Percentiles rank a stretch among this genome's conserved stretches.
Evolutionary conservation across 2,888 invertebrate species (phyloP).

Genomic region (Trissoscelio sp.): DNA sequence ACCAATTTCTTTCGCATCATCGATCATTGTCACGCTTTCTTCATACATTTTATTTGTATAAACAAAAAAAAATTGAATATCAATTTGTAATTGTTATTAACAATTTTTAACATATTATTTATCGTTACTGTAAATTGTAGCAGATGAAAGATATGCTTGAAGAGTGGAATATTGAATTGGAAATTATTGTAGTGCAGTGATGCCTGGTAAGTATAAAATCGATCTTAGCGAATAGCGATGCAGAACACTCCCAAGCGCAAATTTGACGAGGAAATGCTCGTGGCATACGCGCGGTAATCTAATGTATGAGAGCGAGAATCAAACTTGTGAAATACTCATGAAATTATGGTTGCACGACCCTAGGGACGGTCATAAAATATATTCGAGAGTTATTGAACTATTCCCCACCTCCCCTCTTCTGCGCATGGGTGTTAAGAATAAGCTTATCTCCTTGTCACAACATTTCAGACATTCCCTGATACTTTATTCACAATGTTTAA

Average conservation of each 20-base stretch:
- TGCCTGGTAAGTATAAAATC: slow-evolving; percentile 53
- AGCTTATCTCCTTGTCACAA: slow-evolving; percentile 38
- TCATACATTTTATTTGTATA: not conserved
- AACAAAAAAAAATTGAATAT: not conserved
- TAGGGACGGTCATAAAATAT: slow-evolving; percentile 45
- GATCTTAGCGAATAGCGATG: slow-evolving; percentile 38
- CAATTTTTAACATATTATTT: no score
- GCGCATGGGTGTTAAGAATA: slow-evolving; percentile 31
- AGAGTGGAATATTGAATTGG: slow-evolving; percentile 35
- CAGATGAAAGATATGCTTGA: slow-evolving; percentile 16
- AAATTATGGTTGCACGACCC: slow-evolving; percentile 44
- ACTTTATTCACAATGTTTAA: slow-evolving; percentile 5
- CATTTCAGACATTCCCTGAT: slow-evolving; percentile 15
- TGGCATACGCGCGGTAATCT: slow-evolving; percentile 49
- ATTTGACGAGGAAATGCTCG: slow-evolving; percentile 55
- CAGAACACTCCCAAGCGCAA: slow-evolving; percentile 35
- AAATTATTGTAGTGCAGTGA: slow-evolving; percentile 39
- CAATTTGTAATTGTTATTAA: not conserved
- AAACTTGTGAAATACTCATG: slow-evolving; percentile 56
- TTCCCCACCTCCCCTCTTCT: slow-evolving; percentile 2
- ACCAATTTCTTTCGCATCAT: slow-evolving; percentile 41
- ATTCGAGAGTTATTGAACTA: slow-evolving; percentile 51
- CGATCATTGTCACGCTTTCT: slow-evolving; percentile 9
- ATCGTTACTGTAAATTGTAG: slow-evolving; percentile 22
- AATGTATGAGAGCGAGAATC: slow-evolving; percentile 44